Percentiles rank a stretch among this genome's conserved stretches.
Conservation (phyloP, 1,140 invertebrate species). For the Oscheius sp. region DNA sequence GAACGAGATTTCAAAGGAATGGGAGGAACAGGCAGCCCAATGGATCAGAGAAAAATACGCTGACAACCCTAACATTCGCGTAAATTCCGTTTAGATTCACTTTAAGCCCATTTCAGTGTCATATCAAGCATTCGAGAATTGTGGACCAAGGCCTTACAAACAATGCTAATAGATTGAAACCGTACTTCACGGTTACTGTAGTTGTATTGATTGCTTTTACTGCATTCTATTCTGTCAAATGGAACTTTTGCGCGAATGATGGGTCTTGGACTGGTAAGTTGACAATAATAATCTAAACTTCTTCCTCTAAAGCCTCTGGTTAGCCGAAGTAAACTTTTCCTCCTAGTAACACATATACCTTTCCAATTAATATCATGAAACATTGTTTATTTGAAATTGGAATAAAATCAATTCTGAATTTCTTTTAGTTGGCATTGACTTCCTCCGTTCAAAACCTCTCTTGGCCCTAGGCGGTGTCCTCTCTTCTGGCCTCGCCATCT, state of each 20-base stretch:
- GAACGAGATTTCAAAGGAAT: slow-evolving; percentile 50
- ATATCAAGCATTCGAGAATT: slow-evolving; percentile 59
- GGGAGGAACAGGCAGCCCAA: slow-evolving; percentile 51
- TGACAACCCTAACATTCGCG: slow-evolving; percentile 51
- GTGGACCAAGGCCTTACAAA: slow-evolving; percentile 56
- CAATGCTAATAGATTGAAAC: slow-evolving; percentile 58
- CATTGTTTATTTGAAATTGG: background rate
- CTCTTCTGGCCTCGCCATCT: slow-evolving; percentile 82
- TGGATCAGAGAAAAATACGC: slow-evolving; percentile 48
- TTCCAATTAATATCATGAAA: no score
- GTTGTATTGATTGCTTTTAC: slow-evolving; percentile 57
- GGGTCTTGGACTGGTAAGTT: slow-evolving; percentile 17
- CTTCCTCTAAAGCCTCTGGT: no score
- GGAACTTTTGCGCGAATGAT: slow-evolving; percentile 45
- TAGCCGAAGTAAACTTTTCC: no score
- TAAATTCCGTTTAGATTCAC: slow-evolving; percentile 29
- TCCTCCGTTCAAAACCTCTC: slow-evolving; percentile 57
- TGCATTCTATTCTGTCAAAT: slow-evolving; percentile 58
- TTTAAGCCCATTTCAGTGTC: slow-evolving; percentile 43
- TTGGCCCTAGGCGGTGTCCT: slow-evolving; percentile 70
- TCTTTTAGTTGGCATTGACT: slow-evolving; percentile 51
- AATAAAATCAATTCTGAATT: slow-evolving; percentile 9
- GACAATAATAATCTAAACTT: no score
- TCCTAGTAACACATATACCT: no score
- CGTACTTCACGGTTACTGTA: slow-evolving; percentile 59